Evolutionary conservation across 2,888 invertebrate species (phyloP), one percentile per base, ranked within the genome.

Genomic region (Zaprionus obscuricornis): DNA sequence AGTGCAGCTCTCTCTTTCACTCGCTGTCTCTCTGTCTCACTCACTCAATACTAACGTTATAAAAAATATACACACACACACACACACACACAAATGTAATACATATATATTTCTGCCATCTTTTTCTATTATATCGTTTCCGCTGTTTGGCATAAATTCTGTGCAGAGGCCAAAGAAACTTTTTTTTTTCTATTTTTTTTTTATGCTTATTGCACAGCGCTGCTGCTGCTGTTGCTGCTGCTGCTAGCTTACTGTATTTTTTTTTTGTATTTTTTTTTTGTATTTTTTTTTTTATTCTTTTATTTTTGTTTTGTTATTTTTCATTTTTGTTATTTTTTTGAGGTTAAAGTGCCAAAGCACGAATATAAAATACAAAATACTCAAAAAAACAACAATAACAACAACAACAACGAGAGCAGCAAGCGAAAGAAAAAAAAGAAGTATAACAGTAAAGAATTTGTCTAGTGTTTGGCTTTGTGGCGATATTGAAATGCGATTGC

Each of bases 121-220:
- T 73, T 81, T 78, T 84, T 67, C 81, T 71, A 71, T 84, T 79
- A 85, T 85, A 79, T 84, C 81, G 81, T 75, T 82, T 82, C 81
- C 84, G 81, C 66, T 77, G 65, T 67, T 66, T 74, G 74, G 66
- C 69, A 60, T 76, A 70, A 77, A 75, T 75, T 75, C 51, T 47
- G 55, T 45, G 33, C 58, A 26, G 22, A 33, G 50, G 47, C 64
- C 56, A 56, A 63, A 62, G 62, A 65, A 73, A 73, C 49, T 62
- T 70, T 64, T 59, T 45, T 59, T 36, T 29, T 42, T 24, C 33
- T 27, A 27, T 29, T 42, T 46, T 52, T 59, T 24, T 11, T 22
- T 46, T 39, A 33, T 26, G 26, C 27, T 50, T 29, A 1, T 14
- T 27, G n/a, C n/a, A n/a, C n/a, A n/a, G n/a, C n/a, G n/a, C 31